Conservation (phyloP, 2,888 invertebrate species). For the Lumbricus terrestris region DNA sequence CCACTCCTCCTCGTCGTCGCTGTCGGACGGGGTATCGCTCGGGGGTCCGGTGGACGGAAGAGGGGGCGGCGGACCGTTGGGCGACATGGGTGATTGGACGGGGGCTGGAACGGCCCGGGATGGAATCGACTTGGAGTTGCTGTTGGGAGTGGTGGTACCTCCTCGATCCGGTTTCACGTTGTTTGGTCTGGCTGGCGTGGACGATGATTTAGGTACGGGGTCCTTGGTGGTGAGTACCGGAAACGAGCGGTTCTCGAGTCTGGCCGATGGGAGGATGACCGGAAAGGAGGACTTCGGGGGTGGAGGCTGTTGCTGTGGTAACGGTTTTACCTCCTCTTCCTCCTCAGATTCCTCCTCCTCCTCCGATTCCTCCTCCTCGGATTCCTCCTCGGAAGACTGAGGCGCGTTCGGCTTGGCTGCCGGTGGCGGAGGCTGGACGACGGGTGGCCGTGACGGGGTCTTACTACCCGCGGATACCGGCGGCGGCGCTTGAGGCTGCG, state of each 20-base stretch:
- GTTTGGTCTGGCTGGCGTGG: neutral
- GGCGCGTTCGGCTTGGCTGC: neutral
- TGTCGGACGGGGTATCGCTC: constrained; percentile 20
- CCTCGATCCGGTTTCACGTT: neutral
- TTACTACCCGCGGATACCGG: neutral
- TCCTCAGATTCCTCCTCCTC: neutral
- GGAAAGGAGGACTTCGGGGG: neutral
- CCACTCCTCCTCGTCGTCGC: constrained; percentile 36
- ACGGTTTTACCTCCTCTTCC: neutral
- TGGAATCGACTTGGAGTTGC: neutral
- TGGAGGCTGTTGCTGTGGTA: neutral
- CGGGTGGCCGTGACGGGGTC: neutral
- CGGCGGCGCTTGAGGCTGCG: neutral
- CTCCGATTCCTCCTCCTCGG: neutral
- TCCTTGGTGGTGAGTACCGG: neutral
- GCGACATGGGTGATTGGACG: neutral
- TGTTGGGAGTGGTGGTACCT: neutral
- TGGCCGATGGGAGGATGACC: constrained; percentile 3
- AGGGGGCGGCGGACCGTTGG: constrained; percentile 11
- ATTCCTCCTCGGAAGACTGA: constrained; percentile 14
- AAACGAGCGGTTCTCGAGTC: neutral
- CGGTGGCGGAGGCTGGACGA: too few species aligned
- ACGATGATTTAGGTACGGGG: neutral
- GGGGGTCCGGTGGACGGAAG: neutral
- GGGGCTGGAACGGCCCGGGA: neutral